Percentiles rank a stretch among this genome's conserved stretches.
These are phyloP conservation scores for Nanorana parkeri DNA, from an alignment of 2,113 vertebrate species.

Conservation along the genomic window DNA sequence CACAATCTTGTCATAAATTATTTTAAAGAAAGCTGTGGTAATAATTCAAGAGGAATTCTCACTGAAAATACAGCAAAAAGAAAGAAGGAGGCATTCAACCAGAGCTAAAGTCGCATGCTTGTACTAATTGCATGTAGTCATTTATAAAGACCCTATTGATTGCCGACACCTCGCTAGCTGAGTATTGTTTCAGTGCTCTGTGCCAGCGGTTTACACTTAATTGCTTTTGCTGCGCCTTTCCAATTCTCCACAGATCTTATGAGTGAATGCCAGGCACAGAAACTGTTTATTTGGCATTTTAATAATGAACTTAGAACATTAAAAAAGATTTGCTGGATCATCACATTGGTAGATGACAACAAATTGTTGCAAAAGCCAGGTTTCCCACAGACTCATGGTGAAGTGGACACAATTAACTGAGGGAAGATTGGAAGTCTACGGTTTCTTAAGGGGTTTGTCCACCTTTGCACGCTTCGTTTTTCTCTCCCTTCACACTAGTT, in stretches of 20 bases:
- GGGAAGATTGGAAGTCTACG: no score
- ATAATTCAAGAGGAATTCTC: no score
- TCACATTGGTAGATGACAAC: conserved; percentile 18
- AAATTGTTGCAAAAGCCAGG: not conserved
- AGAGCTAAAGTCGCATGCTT: not conserved
- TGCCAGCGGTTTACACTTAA: conserved; percentile 27
- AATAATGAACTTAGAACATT: conserved; percentile 42
- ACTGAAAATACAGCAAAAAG: not conserved
- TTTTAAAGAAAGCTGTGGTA: no score
- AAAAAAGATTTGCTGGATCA: conserved; percentile 40
- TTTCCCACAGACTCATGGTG: not conserved
- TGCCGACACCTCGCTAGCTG: not conserved
- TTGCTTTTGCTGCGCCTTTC: conserved; percentile 29
- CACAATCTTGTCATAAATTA: no score
- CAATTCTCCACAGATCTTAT: conserved; percentile 17
- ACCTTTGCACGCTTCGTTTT: no score
- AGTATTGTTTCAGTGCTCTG: conserved; percentile 6
- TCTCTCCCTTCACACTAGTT: no score
- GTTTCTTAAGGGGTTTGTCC: no score
- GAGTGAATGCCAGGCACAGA: conserved; percentile 3
- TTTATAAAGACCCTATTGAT: not conserved
- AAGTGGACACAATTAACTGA: not conserved
- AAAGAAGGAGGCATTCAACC: not conserved
- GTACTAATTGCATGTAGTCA: not conserved
- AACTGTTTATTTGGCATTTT: conserved; percentile 47